Percentiles rank a stretch among this genome's conserved stretches.
Evolutionary conservation across 2,888 invertebrate genomes (phyloP).

Genomic region (Mimachlamys varia): DNA sequence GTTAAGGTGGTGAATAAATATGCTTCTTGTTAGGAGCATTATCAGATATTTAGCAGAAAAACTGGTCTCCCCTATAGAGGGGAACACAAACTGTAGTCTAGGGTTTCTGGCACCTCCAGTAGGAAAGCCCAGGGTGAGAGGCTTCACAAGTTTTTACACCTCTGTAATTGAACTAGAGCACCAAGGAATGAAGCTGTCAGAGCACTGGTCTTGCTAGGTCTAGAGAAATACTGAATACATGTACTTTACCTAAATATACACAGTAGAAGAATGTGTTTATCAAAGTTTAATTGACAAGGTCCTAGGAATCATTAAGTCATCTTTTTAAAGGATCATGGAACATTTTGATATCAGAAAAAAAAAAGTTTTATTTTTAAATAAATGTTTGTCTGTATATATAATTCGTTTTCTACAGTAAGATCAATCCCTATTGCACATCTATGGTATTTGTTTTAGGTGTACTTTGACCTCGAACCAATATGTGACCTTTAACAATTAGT

Average conservation of each 20-base stretch:
- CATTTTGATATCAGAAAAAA: not conserved
- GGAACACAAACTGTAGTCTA: not conserved
- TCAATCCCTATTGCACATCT: too few species aligned
- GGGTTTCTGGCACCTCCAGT: not conserved
- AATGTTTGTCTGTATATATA: too few species aligned
- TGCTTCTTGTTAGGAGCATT: slow-evolving; percentile 33
- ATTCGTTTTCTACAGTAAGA: too few species aligned
- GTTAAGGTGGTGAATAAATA: slow-evolving; percentile 28
- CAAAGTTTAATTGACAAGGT: too few species aligned
- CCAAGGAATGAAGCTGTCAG: not conserved
- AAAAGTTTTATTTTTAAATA: too few species aligned
- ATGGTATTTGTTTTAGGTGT: too few species aligned
- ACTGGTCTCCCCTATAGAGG: slow-evolving; percentile 13
- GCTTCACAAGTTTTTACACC: slow-evolving; percentile 11
- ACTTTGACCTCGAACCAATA: too few species aligned
- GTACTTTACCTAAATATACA: too few species aligned
- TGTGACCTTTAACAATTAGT: too few species aligned
- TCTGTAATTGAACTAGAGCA: not conserved
- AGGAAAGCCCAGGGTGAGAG: not conserved
- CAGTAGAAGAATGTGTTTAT: not conserved
- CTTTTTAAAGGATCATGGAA: not conserved
- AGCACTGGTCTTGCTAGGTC: not conserved
- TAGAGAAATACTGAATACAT: not conserved
- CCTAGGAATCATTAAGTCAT: not conserved
- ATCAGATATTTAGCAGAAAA: slow-evolving; percentile 36